Evolutionary conservation across 2,888 invertebrate genomes (phyloP), one percentile per base, ranked within the genome.

Genomic region (Mythimna lalbum): DNA sequence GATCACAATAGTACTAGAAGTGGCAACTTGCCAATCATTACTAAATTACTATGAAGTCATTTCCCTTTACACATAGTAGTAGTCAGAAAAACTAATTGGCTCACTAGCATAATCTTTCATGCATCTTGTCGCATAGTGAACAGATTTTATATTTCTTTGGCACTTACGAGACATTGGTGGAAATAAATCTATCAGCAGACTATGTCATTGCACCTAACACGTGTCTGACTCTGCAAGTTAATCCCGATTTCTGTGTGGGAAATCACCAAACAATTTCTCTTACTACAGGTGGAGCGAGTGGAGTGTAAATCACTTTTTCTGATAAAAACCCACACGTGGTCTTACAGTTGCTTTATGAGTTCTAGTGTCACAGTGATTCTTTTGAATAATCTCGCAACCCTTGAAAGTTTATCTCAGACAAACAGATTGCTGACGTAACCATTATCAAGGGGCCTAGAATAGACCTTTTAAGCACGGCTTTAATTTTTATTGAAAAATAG

Each of bases 1-100:
- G 69, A 82, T 74, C 64, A 76, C 80, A 65, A 63, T 76, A 80
- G 69, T 71, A 75, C 80, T 80, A 79, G 69, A 39, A 27, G 55
- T 80, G 79, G 79, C 79, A 69, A 10, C 14, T 21, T 80, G 79
- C 79, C 79, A 80, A 62, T 10, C 14, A 47, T 27, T 33, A 23
- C 65, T 50, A 75, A 68, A 79, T 74, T 56, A 31, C 60, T 60
- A 36, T 78, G 80, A 80, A 68, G 64, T 68, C 78, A 80, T 79
- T 76, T 79, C 68, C 68, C 68, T 71, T 80, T 75, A 63, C 59
- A 43, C 19, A 63, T 68, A 65, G 68, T 68, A 64, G 74, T 36
- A 27, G 63, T 52, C 23, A 68, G 59, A 39, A 63, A 79, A 71
- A 50, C 52, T n/a, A 55, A 63, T 57, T 57, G 60, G 36, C 66